A percentile compares a stretch with the other conserved stretches of the same genome.
Evolutionary conservation across 2,888 invertebrate genomes (phyloP).

Genomic region (Dicyrtomina minuta): DNA sequence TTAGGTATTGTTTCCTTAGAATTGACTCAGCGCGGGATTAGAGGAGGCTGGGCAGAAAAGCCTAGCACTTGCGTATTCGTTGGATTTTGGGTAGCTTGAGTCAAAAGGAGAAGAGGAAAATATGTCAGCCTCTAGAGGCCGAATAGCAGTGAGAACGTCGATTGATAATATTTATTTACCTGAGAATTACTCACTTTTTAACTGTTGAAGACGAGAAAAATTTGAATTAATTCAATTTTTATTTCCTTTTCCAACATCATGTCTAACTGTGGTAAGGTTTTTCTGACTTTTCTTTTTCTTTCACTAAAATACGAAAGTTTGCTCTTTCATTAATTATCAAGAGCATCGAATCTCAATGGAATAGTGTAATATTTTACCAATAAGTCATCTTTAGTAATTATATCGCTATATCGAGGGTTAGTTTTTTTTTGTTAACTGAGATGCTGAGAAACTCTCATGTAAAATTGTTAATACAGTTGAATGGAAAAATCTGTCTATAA

Average conservation of each 20-base stretch:
- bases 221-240: background rate
- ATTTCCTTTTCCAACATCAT: constrained; percentile 30
- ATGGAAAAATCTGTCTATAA: no score
- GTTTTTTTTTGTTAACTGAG: no score
- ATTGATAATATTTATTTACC: constrained; percentile 5
- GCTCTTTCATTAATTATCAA: no score
- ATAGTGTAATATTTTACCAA: no score
- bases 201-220: background rate
- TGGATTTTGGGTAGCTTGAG: constrained; percentile 9
- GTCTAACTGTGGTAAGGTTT: constrained; percentile 46
- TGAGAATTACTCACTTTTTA: background rate
- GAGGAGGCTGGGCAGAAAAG: constrained; percentile 18
- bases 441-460: no score
- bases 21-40: constrained; percentile 23
- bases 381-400: no score
- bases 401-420: no score
- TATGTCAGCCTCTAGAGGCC: constrained; percentile 37
- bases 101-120: constrained; percentile 34
- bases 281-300: background rate
- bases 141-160: constrained; percentile 17
- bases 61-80: constrained; percentile 19
- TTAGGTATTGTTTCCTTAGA: constrained; percentile 14
- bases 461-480: no score
- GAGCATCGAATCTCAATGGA: no score
- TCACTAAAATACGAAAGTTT: no score